Conservation (phyloP, 2,797 vertebrate species). For the Dermochelys coriacea region DNA sequence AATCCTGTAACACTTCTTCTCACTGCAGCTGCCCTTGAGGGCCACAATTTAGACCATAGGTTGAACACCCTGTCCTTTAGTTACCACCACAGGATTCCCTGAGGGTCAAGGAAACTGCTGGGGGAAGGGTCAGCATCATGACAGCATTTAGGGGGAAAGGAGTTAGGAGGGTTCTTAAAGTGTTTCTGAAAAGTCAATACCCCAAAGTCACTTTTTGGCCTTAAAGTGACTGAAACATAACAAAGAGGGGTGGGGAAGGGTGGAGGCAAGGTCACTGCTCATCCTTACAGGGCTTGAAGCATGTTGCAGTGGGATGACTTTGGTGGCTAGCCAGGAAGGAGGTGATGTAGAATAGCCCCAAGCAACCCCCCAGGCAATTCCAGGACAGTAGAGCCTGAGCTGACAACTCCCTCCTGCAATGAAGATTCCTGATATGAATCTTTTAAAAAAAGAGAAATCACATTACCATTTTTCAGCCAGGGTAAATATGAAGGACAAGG, state of each 20-base stretch:
- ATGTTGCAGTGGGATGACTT: background rate
- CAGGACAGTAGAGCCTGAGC: background rate
- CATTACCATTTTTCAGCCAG: slow-evolving; percentile 83
- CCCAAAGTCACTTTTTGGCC: background rate
- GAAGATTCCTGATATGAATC: background rate
- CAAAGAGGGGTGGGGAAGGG: background rate
- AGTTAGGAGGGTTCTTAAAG: background rate
- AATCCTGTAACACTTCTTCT: background rate
- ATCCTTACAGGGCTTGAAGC: background rate
- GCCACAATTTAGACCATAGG: background rate
- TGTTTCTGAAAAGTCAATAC: background rate
- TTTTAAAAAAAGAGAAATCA: background rate
- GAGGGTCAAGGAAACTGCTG: background rate
- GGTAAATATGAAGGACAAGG: slow-evolving; percentile 93
- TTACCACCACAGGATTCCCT: background rate
- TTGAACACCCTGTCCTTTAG: background rate
- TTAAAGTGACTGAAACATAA: background rate
- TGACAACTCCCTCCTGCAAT: background rate
- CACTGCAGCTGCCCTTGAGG: background rate
- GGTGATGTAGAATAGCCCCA: background rate
- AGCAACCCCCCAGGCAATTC: background rate
- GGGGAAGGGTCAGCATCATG: background rate
- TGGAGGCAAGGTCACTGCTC: background rate
- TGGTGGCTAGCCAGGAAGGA: background rate
- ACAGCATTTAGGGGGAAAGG: background rate